Evolutionary conservation across 2,797 vertebrate species (phyloP), one percentile per base, ranked within the genome.

Genomic region (Dallia pectoralis): DNA sequence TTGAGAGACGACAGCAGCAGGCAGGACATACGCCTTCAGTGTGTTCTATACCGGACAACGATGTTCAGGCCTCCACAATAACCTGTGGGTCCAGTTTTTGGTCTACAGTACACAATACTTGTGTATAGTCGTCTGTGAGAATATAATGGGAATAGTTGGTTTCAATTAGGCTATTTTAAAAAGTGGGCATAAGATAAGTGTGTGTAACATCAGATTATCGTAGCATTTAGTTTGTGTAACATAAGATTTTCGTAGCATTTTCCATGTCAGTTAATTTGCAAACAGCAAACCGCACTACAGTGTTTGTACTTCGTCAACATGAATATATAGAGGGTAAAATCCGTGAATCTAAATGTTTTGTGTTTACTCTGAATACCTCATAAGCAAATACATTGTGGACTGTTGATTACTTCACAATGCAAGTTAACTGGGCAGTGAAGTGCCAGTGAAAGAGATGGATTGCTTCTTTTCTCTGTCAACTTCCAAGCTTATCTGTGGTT

Each of bases 1-100:
- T 80, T 82, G 65, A 18, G 77, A 76, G 68, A 73, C 80, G 79
- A 68, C 51, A 44, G 75, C 61, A 33, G 33, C 1, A 75, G 56
- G 19, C 71, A 15, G 2, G 32, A 27, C 77, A 75, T 56, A 47
- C 69, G 71, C 79, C 22, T 68, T 68, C 48, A 65, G 80, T 75
- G 12, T 33, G 32, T 73, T 56, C n/a, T 7, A 29, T 4, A 22
- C 49, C 2, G 4, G 56, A 36, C 22, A 18, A 67, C 56, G 64
- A 70, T 70, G 70, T 25, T 18, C 69, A 72, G 77, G 16, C 72
- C 76, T 70, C 74, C 68, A 9, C 29, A 22, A 70, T 32, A 36
- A 77, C 74, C 19, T 33, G 74, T 70, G 1, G 68, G 6, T 66
- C 12, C 8, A 11, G 65, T 70, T 59, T 15, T 73, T 33, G 8